A percentile compares a stretch with the other conserved stretches of the same genome.
Evolutionary conservation across 1,140 invertebrate genomes (phyloP).

Genomic region (Drosophila sulfurigaster): DNA sequence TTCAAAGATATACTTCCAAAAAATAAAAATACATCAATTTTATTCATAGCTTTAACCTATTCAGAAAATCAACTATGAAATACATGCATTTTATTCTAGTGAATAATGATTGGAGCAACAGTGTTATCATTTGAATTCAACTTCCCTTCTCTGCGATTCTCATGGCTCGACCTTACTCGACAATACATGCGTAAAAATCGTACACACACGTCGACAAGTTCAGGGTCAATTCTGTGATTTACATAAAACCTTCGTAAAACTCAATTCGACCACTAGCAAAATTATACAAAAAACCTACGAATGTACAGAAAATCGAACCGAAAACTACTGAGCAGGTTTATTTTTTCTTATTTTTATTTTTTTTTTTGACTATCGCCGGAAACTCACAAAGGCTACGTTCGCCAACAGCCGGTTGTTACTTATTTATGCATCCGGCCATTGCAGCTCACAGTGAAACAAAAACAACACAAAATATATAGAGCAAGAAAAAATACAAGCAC

Average conservation of each 20-base stretch:
- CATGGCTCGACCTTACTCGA: conserved; percentile 26
- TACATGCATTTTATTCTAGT: neutral
- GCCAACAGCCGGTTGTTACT: conserved; percentile 64
- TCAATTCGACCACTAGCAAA: conserved; percentile 29
- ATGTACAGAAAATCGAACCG: conserved; percentile 37
- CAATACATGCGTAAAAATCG: neutral
- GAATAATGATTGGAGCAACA: neutral
- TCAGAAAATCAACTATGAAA: neutral
- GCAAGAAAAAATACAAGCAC: conserved; percentile 16
- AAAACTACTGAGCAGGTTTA: conserved; percentile 43
- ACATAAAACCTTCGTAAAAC: conserved; percentile 56
- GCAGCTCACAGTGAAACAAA: conserved; percentile 40
- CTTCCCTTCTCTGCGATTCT: conserved; percentile 10
- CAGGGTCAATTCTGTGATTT: conserved; percentile 46
- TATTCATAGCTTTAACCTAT: neutral
- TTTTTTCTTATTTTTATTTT: conserved; percentile 8
- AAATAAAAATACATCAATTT: neutral
- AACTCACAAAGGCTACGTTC: conserved; percentile 51
- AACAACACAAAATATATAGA: conserved; percentile 12
- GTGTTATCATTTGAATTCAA: conserved; percentile 1
- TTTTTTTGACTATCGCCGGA: conserved; percentile 59
- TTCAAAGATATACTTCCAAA: neutral
- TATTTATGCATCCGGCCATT: conserved; percentile 78
- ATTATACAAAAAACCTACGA: conserved; percentile 10
- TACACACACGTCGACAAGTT: conserved; percentile 23